Percentiles rank a stretch among this genome's conserved stretches.
phyloP scores from a whole-genome alignment of 1,140 invertebrate species.

The Rhyacophila brunnea region DNA sequence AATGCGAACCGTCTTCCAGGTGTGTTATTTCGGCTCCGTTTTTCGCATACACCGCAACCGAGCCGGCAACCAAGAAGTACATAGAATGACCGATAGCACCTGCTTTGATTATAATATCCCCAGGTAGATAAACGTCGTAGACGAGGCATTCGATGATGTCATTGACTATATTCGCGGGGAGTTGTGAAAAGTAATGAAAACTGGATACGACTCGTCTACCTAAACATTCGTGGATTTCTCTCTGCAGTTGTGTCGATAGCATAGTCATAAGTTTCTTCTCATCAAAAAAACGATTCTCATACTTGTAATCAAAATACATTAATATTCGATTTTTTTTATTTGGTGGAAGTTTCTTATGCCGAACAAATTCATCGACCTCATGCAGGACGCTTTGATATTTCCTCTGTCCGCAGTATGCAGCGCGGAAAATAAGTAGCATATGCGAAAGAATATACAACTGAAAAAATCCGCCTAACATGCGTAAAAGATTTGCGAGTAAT shows the following conservation, averaged over 20 bases:
- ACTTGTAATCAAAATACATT: constrained; percentile 5
- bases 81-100: constrained; percentile 57
- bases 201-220: constrained; percentile 37
- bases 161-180: constrained; percentile 36
- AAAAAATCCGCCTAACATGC: background rate
- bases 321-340: background rate
- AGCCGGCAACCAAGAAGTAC: constrained; percentile 58
- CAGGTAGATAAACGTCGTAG: constrained; percentile 39
- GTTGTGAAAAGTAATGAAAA: constrained; percentile 35
- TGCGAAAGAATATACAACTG: background rate
- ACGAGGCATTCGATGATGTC: constrained; percentile 37
- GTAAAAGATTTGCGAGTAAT: background rate
- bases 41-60: constrained; percentile 56
- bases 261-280: constrained; percentile 1
- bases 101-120: constrained; percentile 52
- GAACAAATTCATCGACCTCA: background rate
- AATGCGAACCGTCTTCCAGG: constrained; percentile 54
- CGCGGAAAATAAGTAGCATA: constrained; percentile 1
- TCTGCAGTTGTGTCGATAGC: constrained; percentile 33
- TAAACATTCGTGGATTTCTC: constrained; percentile 38
- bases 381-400: background rate
- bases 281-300: background rate
- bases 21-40: constrained; percentile 56
- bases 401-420: background rate
- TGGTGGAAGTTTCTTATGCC: constrained; percentile 1